These are phyloP conservation scores for Ostrea denselamellosa DNA, from an alignment of 1,140 invertebrate species.

Conservation along the genomic window DNA sequence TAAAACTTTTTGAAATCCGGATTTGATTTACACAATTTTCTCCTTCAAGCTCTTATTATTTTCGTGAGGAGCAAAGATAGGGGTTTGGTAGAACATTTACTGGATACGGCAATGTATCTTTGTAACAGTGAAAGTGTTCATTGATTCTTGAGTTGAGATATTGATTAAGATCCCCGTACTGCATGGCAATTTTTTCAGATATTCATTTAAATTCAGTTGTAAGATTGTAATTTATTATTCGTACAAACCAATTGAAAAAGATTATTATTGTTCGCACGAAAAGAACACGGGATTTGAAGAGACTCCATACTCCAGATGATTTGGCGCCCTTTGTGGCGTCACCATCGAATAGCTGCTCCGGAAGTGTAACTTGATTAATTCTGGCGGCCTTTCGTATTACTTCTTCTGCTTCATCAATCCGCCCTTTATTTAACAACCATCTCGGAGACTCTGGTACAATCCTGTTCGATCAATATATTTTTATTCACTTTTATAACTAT, in stretches of 20 bases:
- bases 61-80: no score
- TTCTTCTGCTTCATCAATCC: conserved; percentile 51
- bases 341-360: conserved; percentile 44
- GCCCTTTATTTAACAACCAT: conserved; percentile 62
- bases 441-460: conserved; percentile 65
- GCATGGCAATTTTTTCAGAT: neutral
- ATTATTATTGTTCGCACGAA: conserved; percentile 56
- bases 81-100: no score
- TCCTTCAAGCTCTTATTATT: no score
- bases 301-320: conserved; percentile 45
- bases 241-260: conserved; percentile 60
- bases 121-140: no score
- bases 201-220: neutral
- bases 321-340: neutral
- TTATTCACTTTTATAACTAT: no score
- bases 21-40: no score
- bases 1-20: no score
- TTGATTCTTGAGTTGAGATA: no score
- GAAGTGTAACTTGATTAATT: conserved; percentile 59
- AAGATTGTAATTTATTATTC: neutral
- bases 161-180: no score
- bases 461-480: no score
- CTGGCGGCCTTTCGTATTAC: conserved; percentile 57
- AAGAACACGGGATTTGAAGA: conserved; percentile 52
- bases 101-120: no score